phyloP scores from a whole-genome alignment of 2,113 vertebrate species.

The Apistogramma diplotaenia region DNA sequence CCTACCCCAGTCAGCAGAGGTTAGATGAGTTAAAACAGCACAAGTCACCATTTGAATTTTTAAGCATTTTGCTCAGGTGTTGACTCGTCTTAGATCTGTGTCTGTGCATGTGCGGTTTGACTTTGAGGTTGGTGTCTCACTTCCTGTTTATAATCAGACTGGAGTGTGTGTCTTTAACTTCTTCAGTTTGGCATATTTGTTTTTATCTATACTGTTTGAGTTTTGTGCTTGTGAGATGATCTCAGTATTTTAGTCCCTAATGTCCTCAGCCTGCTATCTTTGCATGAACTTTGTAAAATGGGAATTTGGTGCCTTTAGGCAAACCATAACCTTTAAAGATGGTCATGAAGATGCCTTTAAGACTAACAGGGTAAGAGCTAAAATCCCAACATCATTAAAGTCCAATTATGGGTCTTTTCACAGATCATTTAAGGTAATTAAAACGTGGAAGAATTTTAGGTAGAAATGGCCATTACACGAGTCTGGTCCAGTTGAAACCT shows the following conservation, averaged over 20 bases:
- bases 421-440: not conserved
- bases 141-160: slow-evolving; percentile 10
- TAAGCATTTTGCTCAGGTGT: not conserved
- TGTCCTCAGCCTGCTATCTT: not conserved
- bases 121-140: not conserved
- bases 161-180: not conserved
- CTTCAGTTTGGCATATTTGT: not conserved
- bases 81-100: not conserved
- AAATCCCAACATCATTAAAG: not conserved
- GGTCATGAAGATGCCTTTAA: not conserved
- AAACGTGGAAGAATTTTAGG: not conserved
- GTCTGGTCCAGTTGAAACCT: not conserved
- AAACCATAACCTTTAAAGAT: not conserved
- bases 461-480: not conserved
- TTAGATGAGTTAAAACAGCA: not conserved
- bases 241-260: slow-evolving; percentile 13
- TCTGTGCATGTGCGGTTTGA: not conserved
- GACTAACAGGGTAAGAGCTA: not conserved
- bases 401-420: not conserved
- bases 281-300: not conserved
- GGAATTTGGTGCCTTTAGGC: not conserved
- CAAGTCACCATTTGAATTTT: slow-evolving; percentile 4
- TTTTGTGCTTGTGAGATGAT: not conserved
- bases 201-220: not conserved
- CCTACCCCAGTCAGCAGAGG: not conserved